Evolutionary conservation across 1,140 invertebrate species (phyloP), one percentile per base, ranked within the genome.

Genomic region (Drosophila repletoides): DNA sequence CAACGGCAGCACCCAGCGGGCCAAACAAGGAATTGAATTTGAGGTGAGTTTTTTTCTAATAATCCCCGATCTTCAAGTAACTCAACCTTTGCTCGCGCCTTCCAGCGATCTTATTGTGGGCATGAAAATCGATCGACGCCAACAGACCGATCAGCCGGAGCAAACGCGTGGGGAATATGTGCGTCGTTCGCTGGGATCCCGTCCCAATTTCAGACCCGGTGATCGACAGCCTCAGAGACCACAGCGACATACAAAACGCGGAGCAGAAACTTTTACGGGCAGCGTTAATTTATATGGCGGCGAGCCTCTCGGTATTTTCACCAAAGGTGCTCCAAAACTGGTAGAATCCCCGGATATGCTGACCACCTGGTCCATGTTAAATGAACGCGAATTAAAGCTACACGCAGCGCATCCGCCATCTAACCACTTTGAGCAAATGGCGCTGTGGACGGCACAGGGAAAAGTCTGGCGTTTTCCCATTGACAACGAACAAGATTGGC

Each of bases 401-500:
- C 80, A 92, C 0, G 91, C 93, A 0, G 92, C 93, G 2, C 93
- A 95, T 89, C 93, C 95, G 4, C 97, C 98, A 0, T 89, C 91
- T 3, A 99, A 99, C 92, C 94, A 95, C 76, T 98, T 97, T 90
- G 94, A 97, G 91, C 96, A 99, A 92, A 95, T 98, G 94, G 96
- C 97, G 52, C 81, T 94, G 41, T 98, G 97, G 97, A 99, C 98
- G 0, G 94, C 98, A 43, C 93, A 98, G 90, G 97, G 97, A 36
- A 98, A 98, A 92, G 75, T 99, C 5, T 99, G 98, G 98, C 94
- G 95, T 48, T 99, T 99, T 90, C 98, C 98, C 6, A 98, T 99
- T 58, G 92, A 99, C 90, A 99, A 99, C 92, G 98, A 99, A 91
- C 95, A 97, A 93, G 98, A 95, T 61, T 88, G 97, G 87, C 94